Base-by-base conservation (phyloP, 2,888 invertebrate species). In the Amphimallon solstitiale region DNA sequence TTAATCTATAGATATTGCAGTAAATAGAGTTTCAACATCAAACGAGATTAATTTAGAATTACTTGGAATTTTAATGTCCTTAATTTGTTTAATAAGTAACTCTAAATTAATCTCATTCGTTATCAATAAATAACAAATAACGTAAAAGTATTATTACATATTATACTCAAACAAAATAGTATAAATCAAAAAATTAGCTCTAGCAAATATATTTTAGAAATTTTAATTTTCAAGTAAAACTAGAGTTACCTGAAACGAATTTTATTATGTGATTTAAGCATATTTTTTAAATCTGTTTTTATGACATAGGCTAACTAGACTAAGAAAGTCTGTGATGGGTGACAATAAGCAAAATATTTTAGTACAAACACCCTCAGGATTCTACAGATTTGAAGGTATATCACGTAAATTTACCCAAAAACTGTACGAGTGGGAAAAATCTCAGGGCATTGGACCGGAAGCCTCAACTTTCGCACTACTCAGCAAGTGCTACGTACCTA, bases 361-460 rank as follows among this genome's bases (percentile, higher is more conserved):
- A 52, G 92, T 94, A 0, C 91, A 91, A 77, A 94, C 94, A 0
- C 90, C 93, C 0, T 91, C 90, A 0, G 93, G 94, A 0, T 90
- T 93, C 34, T 92, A 93, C 79, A 88, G 93, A 77, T 94, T 95
- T 77, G 90, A 93, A 85, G 93, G 88, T 3, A 94, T 95, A 72
- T 94, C 94, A 0, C 87, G 93, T 46, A 94, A 94, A 72, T 96
- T 96, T 80, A 94, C 95, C 0, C 89, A 92, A 21, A 94, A 94
- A 76, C 85, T 96, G 0, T 94, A 94, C 80, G 95, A 95, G 79
- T 96, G 95, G 95, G 93, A 94, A 78, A 93, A 93, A 75, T 91
- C 93, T n/a, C 85, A 90, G 67, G 94, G 94, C 1, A 94, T 94
- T 65, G 90, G 91, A 0, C 94, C 94, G 0, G 94, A 94, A 80